These are phyloP conservation scores for Polydrusus cervinus DNA, from an alignment of 2,888 invertebrate species.

Conservation along the genomic window DNA sequence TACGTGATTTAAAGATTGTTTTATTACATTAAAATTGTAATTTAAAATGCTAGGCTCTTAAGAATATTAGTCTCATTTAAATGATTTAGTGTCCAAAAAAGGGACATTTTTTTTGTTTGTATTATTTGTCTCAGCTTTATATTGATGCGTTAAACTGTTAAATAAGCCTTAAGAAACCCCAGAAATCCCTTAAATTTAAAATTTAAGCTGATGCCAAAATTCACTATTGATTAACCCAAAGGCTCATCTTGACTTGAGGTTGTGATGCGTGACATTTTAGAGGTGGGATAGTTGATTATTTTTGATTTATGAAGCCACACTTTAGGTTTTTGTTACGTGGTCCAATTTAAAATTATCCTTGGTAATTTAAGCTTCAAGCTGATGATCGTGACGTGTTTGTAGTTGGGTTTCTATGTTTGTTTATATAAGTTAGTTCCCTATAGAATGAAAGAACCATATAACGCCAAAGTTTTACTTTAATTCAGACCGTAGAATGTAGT, in stretches of 20 bases:
- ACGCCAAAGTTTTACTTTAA: no score
- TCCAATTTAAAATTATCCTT: constrained; percentile 44
- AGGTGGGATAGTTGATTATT: constrained; percentile 42
- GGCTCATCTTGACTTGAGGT: constrained; percentile 35
- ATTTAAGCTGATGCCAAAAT: constrained; percentile 22
- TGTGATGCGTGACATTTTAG: constrained; percentile 44
- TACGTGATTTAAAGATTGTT: no score
- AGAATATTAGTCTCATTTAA: no score
- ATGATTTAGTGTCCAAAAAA: no score
- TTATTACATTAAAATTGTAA: no score
- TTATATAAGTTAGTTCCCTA: background rate
- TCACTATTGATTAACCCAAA: constrained; percentile 31
- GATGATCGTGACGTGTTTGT: background rate
- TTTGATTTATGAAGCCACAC: constrained; percentile 47
- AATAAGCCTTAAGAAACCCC: background rate
- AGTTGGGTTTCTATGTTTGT: background rate
- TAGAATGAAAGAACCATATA: no score
- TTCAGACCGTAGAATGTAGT: no score
- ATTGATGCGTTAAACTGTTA: no score
- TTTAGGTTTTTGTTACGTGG: constrained; percentile 30
- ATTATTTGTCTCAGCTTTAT: no score
- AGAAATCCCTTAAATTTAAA: background rate
- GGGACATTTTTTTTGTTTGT: no score
- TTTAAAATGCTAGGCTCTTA: no score
- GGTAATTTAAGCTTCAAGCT: constrained; percentile 19